Evolutionary conservation across 1,140 invertebrate genomes (phyloP), one percentile per base, ranked within the genome.

Genomic region (Homalodisca vitripennis): DNA sequence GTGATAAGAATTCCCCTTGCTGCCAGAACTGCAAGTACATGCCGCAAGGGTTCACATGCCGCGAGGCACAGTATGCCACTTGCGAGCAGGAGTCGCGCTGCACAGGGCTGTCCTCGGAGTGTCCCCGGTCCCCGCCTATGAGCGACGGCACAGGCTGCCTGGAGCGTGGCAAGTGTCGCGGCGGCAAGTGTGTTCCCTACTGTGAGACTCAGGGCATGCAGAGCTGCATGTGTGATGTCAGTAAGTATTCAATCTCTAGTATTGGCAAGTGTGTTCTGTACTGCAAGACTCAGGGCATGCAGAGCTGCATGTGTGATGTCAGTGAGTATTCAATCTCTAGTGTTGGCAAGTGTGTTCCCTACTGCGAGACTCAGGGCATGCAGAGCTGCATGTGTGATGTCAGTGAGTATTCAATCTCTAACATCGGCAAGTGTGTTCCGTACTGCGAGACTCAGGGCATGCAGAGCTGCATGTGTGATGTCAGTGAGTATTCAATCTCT

Each of bases 1-100:
- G 93, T 78, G 95, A 98, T 79, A 94, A 94, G 77, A 98, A 98
- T 79, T 95, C 94, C 0, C 93, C 92, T 0, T 98, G 96, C 78
- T 98, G 96, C 76, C 88, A 92, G 78, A 88, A 90, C 73, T 98
- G 95, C 76, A 87, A 92, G 74, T 94, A 89, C 74, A 93, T 96
- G 85, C 83, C 87, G 68, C 82, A 84, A 6, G 89, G 89, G 0
- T 84, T 90, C 6, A 92, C 94, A 76, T 98, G 95, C 77, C 85
- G 93, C 22, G 92, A 94, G 73, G 92, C 92, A 0, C 92, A 94
- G 76, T 89, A 91, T 73, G 89, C 92, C 0, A 94, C 93, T 32
- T 98, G 95, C 78, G 93, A 96, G 80, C 89, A 93, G 78, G 91
- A 95, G 79, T 91, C 91, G 1, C 82, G 87, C 41, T 94, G 90